Evolutionary conservation across 37 sponge, comb jelly and placozoan genomes (phyloP), one percentile per base, ranked within the genome.

Genomic region (Aplysina aerophoba): DNA sequence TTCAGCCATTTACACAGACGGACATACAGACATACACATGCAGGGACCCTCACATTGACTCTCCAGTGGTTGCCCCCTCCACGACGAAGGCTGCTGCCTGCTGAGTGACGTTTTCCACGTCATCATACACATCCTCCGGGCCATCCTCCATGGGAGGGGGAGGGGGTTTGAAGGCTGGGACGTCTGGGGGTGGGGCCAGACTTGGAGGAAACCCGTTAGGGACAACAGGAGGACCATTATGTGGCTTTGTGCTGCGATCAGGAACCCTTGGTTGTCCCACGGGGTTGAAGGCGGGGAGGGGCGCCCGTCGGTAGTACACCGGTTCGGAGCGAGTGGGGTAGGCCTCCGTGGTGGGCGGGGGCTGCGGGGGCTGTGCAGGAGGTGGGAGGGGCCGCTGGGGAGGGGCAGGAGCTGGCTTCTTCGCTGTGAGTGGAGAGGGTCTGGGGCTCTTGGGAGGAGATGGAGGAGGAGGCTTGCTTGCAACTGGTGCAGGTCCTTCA

Each of bases 141-240:
- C 44, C 78, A 3, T 75, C 78, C n/a, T 19, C 44, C 1, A 41
- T 50, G 20, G 20, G 25, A 17, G 66, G 37, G 35, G 88, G 79
- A 0, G 85, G 85, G 4, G 92, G 86, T 14, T 59, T 56, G 40
- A 38, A 62, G 31, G 81, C 11, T 1, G 83, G 74, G 50, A 20
- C 0, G 28, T 37, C 5, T 0, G 44, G 81, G 24, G 81, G 57
- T 1, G 61, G 61, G 31, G 20, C 34, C 4, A 5, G n/a, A 21
- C 36, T 31, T 2, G 81, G 60, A 24, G 82, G 82, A 28, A 68
- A 54, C 16, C 55, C 38, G 17, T 59, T 81, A 31, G 71, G 71
- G 8, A 28, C 30, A 5, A 1, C 30, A 13, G n/a, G 33, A 30
- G 81, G 81, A 3, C 50, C 74, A 4, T 58, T 16, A 1, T 54